phyloP scores from a whole-genome alignment of 2,888 invertebrate genomes.

The Aspidiotus rigidus region DNA sequence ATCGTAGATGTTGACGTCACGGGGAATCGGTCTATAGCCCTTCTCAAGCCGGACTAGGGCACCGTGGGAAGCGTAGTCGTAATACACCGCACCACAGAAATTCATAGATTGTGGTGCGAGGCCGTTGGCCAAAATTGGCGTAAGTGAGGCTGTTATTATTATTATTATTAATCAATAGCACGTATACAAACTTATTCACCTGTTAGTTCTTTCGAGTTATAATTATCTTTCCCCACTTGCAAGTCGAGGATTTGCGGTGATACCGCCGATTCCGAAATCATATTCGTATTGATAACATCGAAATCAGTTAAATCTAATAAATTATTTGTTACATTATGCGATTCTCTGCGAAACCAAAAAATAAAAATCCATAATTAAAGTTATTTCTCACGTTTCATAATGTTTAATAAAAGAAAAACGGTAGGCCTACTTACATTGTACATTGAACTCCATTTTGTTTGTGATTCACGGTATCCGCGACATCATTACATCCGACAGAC shows the following conservation, averaged over 20 bases:
- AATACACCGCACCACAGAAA: too few relatives aligned
- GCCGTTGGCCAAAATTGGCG: too few relatives aligned
- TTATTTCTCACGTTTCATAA: background rate
- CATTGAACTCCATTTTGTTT: slow-evolving; percentile 28
- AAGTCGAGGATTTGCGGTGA: slow-evolving; percentile 35
- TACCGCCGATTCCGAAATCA: slow-evolving; percentile 23
- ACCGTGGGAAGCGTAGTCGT: too few relatives aligned
- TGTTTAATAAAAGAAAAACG: background rate
- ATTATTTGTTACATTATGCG: slow-evolving; percentile 49
- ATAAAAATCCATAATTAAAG: background rate
- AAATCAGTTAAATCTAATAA: slow-evolving; percentile 45
- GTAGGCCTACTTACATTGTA: slow-evolving; percentile 7
- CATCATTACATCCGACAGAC: slow-evolving; percentile 13
- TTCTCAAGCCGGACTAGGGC: too few relatives aligned
- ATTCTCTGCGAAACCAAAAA: slow-evolving; percentile 43
- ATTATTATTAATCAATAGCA: too few relatives aligned
- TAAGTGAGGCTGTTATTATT: too few relatives aligned
- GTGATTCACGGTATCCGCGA: slow-evolving; percentile 6
- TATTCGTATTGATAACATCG: slow-evolving; percentile 34
- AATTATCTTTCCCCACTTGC: slow-evolving; percentile 27
- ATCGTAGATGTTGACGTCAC: too few relatives aligned
- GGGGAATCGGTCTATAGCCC: too few relatives aligned
- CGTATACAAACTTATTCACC: background rate
- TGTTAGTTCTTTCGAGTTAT: slow-evolving; percentile 20
- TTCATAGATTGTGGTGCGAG: too few relatives aligned